Conservation (phyloP, 1,140 invertebrate species). For the Pachypsylla venusta region DNA sequence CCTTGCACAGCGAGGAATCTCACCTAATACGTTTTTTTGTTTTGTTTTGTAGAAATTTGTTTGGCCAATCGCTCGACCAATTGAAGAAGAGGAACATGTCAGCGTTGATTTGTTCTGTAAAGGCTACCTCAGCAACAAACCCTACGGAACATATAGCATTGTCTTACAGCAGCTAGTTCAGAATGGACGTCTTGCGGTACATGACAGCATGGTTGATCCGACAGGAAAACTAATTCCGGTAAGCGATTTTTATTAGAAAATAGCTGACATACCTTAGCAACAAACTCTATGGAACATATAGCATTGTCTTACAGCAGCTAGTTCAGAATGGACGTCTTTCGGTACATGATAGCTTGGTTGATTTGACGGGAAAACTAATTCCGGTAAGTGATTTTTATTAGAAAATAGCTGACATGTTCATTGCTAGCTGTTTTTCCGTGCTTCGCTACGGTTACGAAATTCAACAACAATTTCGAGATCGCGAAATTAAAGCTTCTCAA, state of each 20-base stretch:
- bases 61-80: slow-evolving; percentile 1
- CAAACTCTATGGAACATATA: not conserved
- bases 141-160: not conserved
- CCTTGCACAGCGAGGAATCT: too few species aligned
- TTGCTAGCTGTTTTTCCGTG: too few species aligned
- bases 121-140: slow-evolving; percentile 1
- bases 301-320: not conserved
- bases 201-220: not conserved
- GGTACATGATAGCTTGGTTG: not conserved
- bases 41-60: slow-evolving; percentile 5
- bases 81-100: slow-evolving; percentile 1
- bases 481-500: too few species aligned
- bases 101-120: not conserved
- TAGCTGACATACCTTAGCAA: not conserved
- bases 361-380: not conserved
- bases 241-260: too few species aligned
- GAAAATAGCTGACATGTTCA: too few species aligned
- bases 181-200: not conserved
- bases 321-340: not conserved
- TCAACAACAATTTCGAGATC: too few species aligned
- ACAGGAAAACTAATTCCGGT: not conserved
- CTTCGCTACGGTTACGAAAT: too few species aligned
- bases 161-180: not conserved
- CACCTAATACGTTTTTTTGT: too few species aligned
- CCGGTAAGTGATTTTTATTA: too few species aligned